A percentile compares a stretch with the other conserved stretches of the same genome.
These are phyloP conservation scores for Gymnopithys bicolor DNA, from an alignment of 2,797 vertebrate genomes.

Conservation along the genomic window DNA sequence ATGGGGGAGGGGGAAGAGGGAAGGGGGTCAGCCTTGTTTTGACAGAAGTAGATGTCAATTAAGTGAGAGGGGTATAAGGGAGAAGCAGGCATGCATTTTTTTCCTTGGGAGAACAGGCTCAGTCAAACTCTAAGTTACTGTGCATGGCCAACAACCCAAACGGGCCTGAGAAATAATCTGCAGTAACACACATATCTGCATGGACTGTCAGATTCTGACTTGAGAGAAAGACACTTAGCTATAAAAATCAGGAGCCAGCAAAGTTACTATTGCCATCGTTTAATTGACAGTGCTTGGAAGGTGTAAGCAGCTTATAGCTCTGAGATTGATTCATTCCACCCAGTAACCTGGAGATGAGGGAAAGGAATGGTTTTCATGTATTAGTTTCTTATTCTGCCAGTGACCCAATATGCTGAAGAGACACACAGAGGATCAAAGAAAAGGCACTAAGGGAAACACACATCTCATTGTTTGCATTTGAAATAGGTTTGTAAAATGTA, in stretches of 20 bases:
- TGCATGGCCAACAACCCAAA: constrained; percentile 14
- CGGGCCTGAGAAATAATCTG: constrained; percentile 55
- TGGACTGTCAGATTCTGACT: constrained; percentile 40
- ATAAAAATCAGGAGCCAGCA: neutral
- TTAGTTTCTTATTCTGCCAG: neutral
- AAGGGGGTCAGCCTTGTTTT: neutral
- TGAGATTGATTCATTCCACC: neutral
- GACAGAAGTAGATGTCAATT: neutral
- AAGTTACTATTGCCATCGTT: neutral
- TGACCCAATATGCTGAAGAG: neutral
- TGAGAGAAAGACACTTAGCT: neutral
- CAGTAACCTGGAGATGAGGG: neutral
- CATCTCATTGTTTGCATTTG: neutral
- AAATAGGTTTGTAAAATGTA: neutral
- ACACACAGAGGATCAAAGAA: neutral
- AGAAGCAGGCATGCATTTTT: constrained; percentile 1
- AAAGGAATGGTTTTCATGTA: neutral
- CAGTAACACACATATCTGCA: constrained; percentile 48
- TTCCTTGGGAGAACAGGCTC: neutral
- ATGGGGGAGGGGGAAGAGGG: neutral
- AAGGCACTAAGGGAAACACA: neutral
- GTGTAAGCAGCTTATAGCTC: neutral
- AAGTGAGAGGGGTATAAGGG: neutral
- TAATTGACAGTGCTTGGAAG: neutral
- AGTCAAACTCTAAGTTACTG: neutral